Base-by-base conservation (phyloP, 35 echinoderm and acorn worm genomes). In the Ophioderma brevispina region DNA sequence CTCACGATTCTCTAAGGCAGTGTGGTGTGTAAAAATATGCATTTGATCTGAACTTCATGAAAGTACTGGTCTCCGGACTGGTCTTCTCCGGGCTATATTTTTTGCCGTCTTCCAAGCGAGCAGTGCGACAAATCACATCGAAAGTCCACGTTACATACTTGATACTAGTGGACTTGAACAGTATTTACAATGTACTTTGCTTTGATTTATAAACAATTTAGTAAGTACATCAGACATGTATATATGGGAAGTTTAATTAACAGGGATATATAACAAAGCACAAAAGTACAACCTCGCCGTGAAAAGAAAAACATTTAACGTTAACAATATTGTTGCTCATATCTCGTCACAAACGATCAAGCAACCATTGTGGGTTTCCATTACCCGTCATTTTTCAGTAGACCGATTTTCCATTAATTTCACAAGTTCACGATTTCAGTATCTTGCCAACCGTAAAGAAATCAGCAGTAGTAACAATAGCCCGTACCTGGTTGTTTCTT, bases 271-370 rank as follows among this genome's bases (percentile, higher is more conserved):
- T 70, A 70, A 70, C 59, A 25, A 25, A 25, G 2, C 6, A 70
- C 59, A 70, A 70, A 70, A 70, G 59, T 70, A 30, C 59, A 25
- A 70, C n/a, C 59, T 70, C n/a, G 59, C 10, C 23, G 4, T 70
- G 6, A 25, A 70, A 70, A 70, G 59, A 70, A 70, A n/a, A 70
- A 70, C 59, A 70, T 70, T 70, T 70, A 70, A 70, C 59, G 23
- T 25, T 6, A 25, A 70, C 59, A 70, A 70, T 70, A 25, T 70
- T 70, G 23, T 70, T 70, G 59, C 59, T 70, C 59, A 6, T 13
- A 70, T 70, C 28, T 70, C 28, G 59, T 70, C 59, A 70, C 59
- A 70, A 70, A 70, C 28, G 59, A 70, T 70, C 59, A 70, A 70
- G 59, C 59, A 3, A 46, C 41, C 41, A 46, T 46, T 46, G 41